Evolutionary conservation across 1,140 invertebrate genomes (phyloP).

Genomic region (Orussus abietinus): DNA sequence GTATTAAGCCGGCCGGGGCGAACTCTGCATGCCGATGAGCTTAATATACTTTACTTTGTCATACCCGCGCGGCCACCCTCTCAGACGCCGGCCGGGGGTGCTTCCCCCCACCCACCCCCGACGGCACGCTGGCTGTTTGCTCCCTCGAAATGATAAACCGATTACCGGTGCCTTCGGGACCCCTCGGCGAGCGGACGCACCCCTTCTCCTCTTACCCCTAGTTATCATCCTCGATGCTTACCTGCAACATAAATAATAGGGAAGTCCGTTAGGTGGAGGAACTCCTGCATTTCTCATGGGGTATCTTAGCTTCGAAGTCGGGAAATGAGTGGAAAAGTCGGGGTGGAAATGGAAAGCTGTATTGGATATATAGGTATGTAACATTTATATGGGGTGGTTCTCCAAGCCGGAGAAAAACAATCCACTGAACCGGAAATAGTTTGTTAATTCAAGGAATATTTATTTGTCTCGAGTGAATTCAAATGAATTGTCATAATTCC

Average conservation of each 20-base stretch:
- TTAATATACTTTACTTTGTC: slow-evolving; percentile 48
- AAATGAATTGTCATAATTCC: too few species aligned
- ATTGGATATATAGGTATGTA: too few species aligned
- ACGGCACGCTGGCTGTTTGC: neutral
- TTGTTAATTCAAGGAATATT: too few species aligned
- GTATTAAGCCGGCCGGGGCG: slow-evolving; percentile 37
- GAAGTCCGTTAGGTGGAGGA: too few species aligned
- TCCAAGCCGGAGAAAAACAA: too few species aligned
- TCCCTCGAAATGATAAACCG: neutral
- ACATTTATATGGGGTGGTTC: too few species aligned
- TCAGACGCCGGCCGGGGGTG: slow-evolving; percentile 1
- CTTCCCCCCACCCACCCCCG: neutral
- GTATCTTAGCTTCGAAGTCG: too few species aligned
- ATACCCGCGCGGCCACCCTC: slow-evolving; percentile 18
- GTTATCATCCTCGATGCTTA: slow-evolving; percentile 12
- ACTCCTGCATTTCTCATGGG: too few species aligned
- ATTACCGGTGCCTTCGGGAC: slow-evolving; percentile 6
- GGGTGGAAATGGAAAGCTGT: too few species aligned
- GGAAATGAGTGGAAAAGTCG: too few species aligned
- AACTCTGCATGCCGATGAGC: slow-evolving; percentile 45
- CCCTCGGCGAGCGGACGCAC: slow-evolving; percentile 5
- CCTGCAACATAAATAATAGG: slow-evolving; percentile 16
- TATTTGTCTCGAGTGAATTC: too few species aligned
- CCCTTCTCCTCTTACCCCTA: slow-evolving; percentile 2
- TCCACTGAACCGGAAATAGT: too few species aligned